These are phyloP conservation scores for Champsocephalus esox DNA, from an alignment of 2,797 vertebrate species.

Conservation along the genomic window DNA sequence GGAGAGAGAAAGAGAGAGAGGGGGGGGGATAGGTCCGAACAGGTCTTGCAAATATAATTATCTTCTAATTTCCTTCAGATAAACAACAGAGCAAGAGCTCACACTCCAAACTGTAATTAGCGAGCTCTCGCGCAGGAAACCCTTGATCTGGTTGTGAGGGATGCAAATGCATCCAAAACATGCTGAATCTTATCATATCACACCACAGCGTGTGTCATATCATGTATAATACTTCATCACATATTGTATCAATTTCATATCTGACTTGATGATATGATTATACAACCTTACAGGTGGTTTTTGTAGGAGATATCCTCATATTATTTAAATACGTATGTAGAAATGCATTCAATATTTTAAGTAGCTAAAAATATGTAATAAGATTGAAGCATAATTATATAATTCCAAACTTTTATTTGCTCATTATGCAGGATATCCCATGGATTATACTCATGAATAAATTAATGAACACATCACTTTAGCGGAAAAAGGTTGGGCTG, in stretches of 20 bases:
- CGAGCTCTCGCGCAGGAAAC: conserved; percentile 30
- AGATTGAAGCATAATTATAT: no score
- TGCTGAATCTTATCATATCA: conserved; percentile 22
- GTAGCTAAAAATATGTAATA: no score
- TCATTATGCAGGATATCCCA: no score
- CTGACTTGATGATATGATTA: background rate
- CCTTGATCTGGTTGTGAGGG: conserved; percentile 16
- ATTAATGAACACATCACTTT: no score
- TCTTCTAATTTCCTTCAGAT: conserved; percentile 65
- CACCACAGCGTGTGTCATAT: background rate
- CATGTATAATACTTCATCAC: background rate
- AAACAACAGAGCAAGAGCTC: conserved; percentile 61
- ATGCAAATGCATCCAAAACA: conserved; percentile 8
- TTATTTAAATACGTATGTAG: no score
- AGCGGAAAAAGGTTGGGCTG: no score
- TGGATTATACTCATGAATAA: no score
- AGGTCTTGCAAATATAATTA: conserved; percentile 70
- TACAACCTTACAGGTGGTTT: background rate
- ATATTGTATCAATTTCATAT: conserved; percentile 1
- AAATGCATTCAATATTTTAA: no score
- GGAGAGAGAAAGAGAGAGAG: no score
- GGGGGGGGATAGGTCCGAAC: conserved; percentile 46
- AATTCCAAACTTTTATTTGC: no score
- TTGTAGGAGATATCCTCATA: no score
- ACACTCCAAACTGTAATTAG: conserved; percentile 61